phyloP scores from a whole-genome alignment of 2,888 invertebrate species.

The Leptinotarsa rubiginosa region DNA sequence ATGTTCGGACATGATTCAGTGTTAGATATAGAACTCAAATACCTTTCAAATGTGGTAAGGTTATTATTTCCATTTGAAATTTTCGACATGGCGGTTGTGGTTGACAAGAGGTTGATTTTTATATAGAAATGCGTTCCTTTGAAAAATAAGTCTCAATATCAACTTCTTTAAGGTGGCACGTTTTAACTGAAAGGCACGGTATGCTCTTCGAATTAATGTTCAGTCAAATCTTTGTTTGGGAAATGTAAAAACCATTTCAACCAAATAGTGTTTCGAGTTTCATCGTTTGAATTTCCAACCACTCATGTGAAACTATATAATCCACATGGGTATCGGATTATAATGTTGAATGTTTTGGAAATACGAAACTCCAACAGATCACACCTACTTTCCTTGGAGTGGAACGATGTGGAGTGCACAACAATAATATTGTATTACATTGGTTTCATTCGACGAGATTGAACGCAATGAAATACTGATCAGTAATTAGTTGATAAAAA shows the following conservation, averaged over 20 bases:
- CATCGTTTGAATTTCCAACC: neutral
- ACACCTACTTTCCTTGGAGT: constrained; percentile 3
- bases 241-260: neutral
- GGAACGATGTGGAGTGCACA: constrained; percentile 1
- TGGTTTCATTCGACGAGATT: neutral
- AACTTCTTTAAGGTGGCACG: no score
- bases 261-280: neutral
- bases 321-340: constrained; percentile 15
- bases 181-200: neutral
- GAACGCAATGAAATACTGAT: neutral
- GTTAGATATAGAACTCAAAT: no score
- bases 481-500: neutral
- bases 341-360: neutral
- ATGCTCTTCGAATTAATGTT: neutral
- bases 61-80: no score
- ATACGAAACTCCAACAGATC: constrained; percentile 9
- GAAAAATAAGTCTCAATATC: no score
- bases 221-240: neutral
- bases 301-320: constrained; percentile 11
- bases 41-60: no score
- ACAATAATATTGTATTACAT: constrained; percentile 5
- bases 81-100: no score
- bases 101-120: no score
- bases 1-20: no score
- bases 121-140: no score